phyloP scores from a whole-genome alignment of 2,888 invertebrate genomes.

The Drosophila parthenogenetica region DNA sequence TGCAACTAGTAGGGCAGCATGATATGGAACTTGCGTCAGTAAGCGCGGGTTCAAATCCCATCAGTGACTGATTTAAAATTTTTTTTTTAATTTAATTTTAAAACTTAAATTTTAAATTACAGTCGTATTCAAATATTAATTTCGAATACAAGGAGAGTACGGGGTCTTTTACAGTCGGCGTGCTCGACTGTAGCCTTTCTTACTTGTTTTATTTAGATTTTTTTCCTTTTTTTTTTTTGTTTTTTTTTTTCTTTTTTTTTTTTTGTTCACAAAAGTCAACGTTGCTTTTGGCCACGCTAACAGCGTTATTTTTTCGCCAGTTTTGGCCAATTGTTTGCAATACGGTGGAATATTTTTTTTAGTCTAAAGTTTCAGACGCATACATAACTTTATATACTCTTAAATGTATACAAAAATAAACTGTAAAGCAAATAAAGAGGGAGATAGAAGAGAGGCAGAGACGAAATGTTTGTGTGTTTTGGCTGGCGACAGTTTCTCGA shows the following conservation, averaged over 20 bases:
- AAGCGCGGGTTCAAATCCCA: too few species aligned
- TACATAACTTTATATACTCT: neutral
- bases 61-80: too few species aligned
- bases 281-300: constrained; percentile 63
- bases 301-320: constrained; percentile 58
- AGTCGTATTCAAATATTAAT: too few species aligned
- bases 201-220: constrained; percentile 31
- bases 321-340: constrained; percentile 67
- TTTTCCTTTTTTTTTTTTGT: constrained; percentile 32
- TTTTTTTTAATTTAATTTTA: too few species aligned
- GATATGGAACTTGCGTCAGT: too few species aligned
- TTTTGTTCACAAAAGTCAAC: constrained; percentile 71
- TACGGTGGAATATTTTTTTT: constrained; percentile 66
- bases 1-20: too few species aligned
- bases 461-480: constrained; percentile 25
- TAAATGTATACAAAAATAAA: constrained; percentile 8
- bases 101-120: too few species aligned
- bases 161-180: too few species aligned
- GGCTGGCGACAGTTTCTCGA: constrained; percentile 67
- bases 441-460: neutral
- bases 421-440: constrained; percentile 26
- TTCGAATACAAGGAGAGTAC: too few species aligned
- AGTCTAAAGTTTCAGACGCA: constrained; percentile 25
- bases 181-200: too few species aligned
- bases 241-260: constrained; percentile 20